Percentiles rank a stretch among this genome's conserved stretches.
Conservation (phyloP, 2,888 invertebrate genomes). For the Ypsolopha sequella region DNA sequence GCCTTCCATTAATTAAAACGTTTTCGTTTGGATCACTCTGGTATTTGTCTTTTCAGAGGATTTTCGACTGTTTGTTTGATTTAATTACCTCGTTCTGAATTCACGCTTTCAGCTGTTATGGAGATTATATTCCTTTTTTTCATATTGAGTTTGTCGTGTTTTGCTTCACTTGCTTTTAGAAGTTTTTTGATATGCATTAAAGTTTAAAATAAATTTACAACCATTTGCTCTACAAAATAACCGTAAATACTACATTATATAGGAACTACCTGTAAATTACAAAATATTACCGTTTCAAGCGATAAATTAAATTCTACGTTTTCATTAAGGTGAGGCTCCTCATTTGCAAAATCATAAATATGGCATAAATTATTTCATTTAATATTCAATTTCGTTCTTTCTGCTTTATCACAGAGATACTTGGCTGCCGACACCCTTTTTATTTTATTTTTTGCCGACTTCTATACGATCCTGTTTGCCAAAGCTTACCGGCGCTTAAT, state of each 20-base stretch:
- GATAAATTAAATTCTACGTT: constrained; percentile 46
- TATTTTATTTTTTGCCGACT: constrained; percentile 35
- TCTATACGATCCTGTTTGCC: constrained; percentile 56
- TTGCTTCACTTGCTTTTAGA: too few relatives aligned
- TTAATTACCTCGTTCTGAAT: too few relatives aligned
- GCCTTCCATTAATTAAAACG: background rate
- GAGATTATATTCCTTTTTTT: too few relatives aligned
- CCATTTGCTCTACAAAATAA: background rate
- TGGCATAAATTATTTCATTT: constrained; percentile 73
- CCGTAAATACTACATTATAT: background rate
- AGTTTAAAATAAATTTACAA: background rate
- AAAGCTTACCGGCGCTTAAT: constrained; percentile 47
- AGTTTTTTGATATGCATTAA: too few relatives aligned
- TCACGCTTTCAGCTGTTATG: too few relatives aligned
- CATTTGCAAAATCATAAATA: constrained; percentile 72
- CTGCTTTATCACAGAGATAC: constrained; percentile 34
- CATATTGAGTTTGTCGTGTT: too few relatives aligned
- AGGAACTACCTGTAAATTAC: background rate
- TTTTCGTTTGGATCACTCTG: constrained; percentile 17
- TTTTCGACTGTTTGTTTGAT: constrained; percentile 5
- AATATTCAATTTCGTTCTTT: constrained; percentile 70
- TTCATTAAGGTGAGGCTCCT: constrained; percentile 68
- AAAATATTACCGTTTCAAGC: constrained; percentile 9
- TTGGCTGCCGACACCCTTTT: constrained; percentile 59
- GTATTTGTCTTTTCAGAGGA: constrained; percentile 23